These are phyloP conservation scores for Athene cunicularia DNA, from an alignment of 2,113 vertebrate species.

Conservation along the genomic window DNA sequence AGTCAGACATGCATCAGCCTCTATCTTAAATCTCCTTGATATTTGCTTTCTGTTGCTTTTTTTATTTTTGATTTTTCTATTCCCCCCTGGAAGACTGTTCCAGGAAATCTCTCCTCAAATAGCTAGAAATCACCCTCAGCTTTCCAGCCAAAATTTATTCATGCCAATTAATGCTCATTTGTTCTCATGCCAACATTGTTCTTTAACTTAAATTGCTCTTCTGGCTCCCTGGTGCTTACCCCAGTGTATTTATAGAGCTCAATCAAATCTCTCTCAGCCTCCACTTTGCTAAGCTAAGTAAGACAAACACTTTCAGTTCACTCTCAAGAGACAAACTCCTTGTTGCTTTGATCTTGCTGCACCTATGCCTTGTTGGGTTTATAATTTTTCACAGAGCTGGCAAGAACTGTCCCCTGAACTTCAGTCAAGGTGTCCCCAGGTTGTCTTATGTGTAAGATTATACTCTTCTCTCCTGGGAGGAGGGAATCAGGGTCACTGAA, in stretches of 20 bases:
- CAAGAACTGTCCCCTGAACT: background rate
- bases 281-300: background rate
- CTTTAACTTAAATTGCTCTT: background rate
- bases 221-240: background rate
- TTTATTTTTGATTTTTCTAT: background rate
- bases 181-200: background rate
- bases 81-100: background rate
- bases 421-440: background rate
- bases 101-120: background rate
- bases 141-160: background rate
- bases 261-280: background rate
- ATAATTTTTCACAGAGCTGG: background rate
- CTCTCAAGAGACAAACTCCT: accelerated
- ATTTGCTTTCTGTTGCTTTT: background rate
- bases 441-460: background rate
- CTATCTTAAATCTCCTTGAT: background rate
- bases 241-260: background rate
- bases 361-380: background rate
- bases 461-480: background rate
- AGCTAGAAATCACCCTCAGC: background rate
- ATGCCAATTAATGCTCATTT: background rate
- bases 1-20: background rate
- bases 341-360: background rate
- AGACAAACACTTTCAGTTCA: background rate
- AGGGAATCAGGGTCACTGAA: background rate